Base-by-base conservation (phyloP, 2,797 vertebrate genomes). In the Pangasius djambal region DNA sequence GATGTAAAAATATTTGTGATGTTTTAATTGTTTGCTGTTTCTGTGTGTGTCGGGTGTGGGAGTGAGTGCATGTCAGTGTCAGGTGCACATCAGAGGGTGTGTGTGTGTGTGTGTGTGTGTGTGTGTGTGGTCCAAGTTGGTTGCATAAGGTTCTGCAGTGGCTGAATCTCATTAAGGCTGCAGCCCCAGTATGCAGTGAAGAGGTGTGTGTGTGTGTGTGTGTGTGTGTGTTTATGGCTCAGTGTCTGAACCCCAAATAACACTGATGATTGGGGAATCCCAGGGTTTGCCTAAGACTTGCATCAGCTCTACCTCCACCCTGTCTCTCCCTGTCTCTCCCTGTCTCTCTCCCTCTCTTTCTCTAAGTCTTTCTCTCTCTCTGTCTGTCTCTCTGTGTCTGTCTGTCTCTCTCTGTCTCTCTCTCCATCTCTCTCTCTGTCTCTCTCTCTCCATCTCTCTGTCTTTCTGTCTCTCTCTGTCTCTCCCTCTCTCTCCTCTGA, bases 91-190 rank as follows among this genome's bases (percentile, higher is more conserved):
- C 44, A 48, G 31, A 48, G 31, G 2, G 69, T 86, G 81, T 44
- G 72, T 52, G 13, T 50, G 18, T 77, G 20, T 75, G 44, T 75
- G 44, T 67, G 74, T 87, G 34, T 34, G 34, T 88, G 63, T 72
- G 81, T 50, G 87, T 57, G 81, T 75, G 65, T 72, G 88, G 88
- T 82, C 87, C 78, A 78, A 31, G 65, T 48, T 89, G 81, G 87
- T 92, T 92, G 89, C 86, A 81, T 91, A 92, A 93, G 81, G 57
- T 84, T 91, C 91, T 84, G 90, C 91, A 91, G 91, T 90, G 90
- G 86, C 87, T 91, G 90, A 89, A 92, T 92, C 67, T 93, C 91
- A 92, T 92, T 91, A 92, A 55, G 69, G 81, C 86, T 87, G 89
- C 88, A 88, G 90, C 86, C 82, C 77, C 59, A 20, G 81, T 86